Conservation (phyloP, 2,113 vertebrate species). For the Eupsittula cactorum region DNA sequence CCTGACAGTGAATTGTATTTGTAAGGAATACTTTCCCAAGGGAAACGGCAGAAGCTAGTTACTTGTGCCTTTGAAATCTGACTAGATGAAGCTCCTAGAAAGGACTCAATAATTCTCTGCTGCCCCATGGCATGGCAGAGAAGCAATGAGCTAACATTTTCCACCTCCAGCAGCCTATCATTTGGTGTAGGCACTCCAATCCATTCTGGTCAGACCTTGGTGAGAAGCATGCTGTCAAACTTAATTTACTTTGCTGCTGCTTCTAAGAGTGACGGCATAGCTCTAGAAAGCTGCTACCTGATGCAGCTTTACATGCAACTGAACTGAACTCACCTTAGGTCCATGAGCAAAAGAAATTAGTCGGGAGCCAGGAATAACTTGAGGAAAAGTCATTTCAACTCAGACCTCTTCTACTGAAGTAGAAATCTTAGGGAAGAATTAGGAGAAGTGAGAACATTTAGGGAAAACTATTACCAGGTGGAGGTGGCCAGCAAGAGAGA, state of each 20-base stretch:
- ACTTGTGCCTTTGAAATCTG: background rate
- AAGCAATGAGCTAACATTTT: slow-evolving; percentile 1
- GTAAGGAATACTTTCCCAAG: slow-evolving; percentile 57
- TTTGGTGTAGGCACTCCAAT: fast-evolving
- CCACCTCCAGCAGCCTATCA: background rate
- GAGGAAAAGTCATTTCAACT: background rate
- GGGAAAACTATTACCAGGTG: background rate
- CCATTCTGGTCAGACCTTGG: background rate
- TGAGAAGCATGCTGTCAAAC: background rate
- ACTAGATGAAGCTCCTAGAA: background rate
- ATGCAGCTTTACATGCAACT: background rate
- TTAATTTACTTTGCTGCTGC: background rate
- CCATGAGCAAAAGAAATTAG: background rate
- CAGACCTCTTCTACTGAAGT: background rate
- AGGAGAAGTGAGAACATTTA: background rate
- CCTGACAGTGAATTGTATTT: slow-evolving; percentile 54
- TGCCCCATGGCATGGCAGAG: background rate
- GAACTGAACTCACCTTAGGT: background rate
- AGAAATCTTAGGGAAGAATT: background rate
- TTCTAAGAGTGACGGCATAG: background rate
- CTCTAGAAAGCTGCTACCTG: background rate
- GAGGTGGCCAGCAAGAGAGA: background rate
- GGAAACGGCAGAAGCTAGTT: slow-evolving; percentile 21
- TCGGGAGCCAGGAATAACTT: background rate
- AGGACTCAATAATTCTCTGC: background rate